Conservation (phyloP, 2,888 invertebrate genomes). For the Drosophila conformis region DNA sequence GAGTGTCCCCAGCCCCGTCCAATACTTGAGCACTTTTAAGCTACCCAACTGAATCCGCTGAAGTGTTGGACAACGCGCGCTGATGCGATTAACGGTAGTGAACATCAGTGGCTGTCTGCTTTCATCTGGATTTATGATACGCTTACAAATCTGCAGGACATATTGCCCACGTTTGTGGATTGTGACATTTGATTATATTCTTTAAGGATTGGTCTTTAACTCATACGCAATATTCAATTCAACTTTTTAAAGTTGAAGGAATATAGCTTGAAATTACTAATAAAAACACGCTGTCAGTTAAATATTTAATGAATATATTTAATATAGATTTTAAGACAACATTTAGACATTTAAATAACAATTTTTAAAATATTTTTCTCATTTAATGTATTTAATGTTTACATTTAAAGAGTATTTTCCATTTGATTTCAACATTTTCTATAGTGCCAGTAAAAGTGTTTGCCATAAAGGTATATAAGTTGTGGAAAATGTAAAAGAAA, state of each 20-base stretch:
- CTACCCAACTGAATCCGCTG: slow-evolving; percentile 19
- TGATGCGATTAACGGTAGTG: slow-evolving; percentile 55
- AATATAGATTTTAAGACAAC: neutral
- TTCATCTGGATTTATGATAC: slow-evolving; percentile 5
- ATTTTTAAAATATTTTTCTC: neutral
- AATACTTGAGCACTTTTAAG: neutral
- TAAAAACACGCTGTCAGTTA: neutral
- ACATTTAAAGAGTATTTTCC: slow-evolving; percentile 8
- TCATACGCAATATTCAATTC: neutral
- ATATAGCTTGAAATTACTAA: neutral
- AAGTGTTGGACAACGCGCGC: slow-evolving; percentile 52
- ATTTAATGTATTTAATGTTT: neutral
- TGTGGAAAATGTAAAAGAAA: slow-evolving; percentile 1
- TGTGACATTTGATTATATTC: neutral
- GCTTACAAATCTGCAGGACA: neutral
- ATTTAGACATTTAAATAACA: neutral
- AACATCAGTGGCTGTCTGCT: slow-evolving; percentile 18
- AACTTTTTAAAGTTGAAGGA: neutral
- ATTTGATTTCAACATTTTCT: neutral
- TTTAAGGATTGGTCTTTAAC: neutral
- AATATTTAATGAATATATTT: neutral
- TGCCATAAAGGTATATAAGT: slow-evolving; percentile 9
- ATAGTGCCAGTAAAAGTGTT: slow-evolving; percentile 14
- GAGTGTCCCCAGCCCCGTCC: neutral
- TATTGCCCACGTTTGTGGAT: neutral